A percentile compares a stretch with the other conserved stretches of the same genome.
Evolutionary conservation across 1,140 invertebrate species (phyloP).

Genomic region (Apocrypta bakeri): DNA sequence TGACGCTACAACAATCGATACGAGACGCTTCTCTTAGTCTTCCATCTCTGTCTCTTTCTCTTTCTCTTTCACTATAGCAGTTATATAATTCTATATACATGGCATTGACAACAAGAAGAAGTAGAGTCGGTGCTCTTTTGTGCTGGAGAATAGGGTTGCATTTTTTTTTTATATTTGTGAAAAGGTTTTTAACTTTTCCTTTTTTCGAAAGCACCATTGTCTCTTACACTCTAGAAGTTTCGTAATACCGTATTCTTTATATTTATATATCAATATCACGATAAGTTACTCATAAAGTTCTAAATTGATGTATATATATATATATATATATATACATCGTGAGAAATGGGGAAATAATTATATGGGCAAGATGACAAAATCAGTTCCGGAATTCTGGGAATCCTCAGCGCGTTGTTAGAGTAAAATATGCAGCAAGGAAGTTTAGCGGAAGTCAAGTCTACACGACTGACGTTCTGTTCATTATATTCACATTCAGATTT

Average conservation of each 20-base stretch:
- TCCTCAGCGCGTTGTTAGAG: neutral
- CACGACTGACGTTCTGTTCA: constrained; percentile 1
- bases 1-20: constrained; percentile 37
- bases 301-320: neutral
- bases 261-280: too few species aligned
- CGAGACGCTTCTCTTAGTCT: neutral
- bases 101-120: neutral
- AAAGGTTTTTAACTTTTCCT: neutral
- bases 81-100: neutral
- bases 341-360: neutral
- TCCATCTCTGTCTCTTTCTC: neutral
- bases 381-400: constrained; percentile 14
- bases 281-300: neutral
- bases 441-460: constrained; percentile 1
- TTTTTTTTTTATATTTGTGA: neutral
- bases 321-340: neutral
- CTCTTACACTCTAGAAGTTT: too few species aligned
- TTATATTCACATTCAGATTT: constrained; percentile 14
- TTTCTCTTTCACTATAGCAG: neutral
- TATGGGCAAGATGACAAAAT: constrained; percentile 12
- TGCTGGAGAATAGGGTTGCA: neutral
- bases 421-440: constrained; percentile 19
- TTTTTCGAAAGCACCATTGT: neutral
- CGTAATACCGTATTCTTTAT: too few species aligned
- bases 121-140: neutral